Evolutionary conservation across 2,113 vertebrate species (phyloP).

Genomic region (Sisor rabdophorus): DNA sequence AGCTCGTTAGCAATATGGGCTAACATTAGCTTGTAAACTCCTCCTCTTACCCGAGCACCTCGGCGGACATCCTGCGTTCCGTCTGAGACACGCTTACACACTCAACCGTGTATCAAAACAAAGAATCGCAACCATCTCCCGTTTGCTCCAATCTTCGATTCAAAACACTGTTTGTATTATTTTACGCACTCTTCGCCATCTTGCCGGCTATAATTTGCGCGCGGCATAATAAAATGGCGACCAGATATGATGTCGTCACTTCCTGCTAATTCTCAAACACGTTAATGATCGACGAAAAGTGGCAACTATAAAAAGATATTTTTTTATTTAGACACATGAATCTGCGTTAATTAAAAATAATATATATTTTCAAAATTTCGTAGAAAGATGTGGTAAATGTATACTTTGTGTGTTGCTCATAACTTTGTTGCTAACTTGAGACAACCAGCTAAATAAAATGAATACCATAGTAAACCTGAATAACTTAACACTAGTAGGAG

Average conservation of each 20-base stretch:
- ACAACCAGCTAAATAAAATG: neutral
- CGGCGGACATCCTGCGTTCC: conserved; percentile 43
- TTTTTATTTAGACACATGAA: too few relatives aligned
- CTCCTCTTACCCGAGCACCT: conserved; percentile 46
- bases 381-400: neutral
- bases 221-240: conserved; percentile 51
- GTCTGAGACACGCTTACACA: neutral
- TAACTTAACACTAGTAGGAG: neutral
- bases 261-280: neutral
- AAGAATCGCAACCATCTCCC: neutral
- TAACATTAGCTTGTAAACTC: neutral
- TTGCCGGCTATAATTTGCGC: conserved; percentile 39
- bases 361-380: too few relatives aligned
- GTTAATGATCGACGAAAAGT: too few relatives aligned
- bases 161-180: too few relatives aligned
- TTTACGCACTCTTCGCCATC: conserved; percentile 42
- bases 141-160: neutral
- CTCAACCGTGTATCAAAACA: neutral
- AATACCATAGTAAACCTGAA: neutral
- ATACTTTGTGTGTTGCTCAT: neutral
- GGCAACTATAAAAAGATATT: neutral
- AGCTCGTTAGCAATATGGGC: neutral
- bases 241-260: conserved; percentile 16
- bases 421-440: neutral
- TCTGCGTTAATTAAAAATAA: too few relatives aligned